Conservation (phyloP, 2,888 invertebrate species). For the Xestia ashworthii region DNA sequence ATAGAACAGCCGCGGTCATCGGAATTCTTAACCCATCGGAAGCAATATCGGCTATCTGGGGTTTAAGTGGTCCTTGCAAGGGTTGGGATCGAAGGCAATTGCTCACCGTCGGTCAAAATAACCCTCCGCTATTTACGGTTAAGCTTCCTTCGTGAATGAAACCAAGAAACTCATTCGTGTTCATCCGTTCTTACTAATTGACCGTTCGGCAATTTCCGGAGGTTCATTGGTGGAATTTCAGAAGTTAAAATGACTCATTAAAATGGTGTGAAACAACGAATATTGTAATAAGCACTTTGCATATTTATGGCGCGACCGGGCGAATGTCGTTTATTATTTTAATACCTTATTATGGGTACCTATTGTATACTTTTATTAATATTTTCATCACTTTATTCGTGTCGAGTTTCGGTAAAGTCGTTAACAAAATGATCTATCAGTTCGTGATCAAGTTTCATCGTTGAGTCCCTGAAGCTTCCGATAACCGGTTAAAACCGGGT, state of each 20-base stretch:
- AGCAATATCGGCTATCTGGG: slow-evolving; percentile 61
- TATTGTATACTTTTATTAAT: slow-evolving; percentile 30
- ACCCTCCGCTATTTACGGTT: slow-evolving; percentile 37
- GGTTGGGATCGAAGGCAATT: slow-evolving; percentile 49
- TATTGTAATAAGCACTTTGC: slow-evolving; percentile 50
- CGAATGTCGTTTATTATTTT: slow-evolving; percentile 27
- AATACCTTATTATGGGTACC: slow-evolving; percentile 29
- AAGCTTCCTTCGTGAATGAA: slow-evolving; percentile 25
- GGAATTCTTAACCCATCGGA: slow-evolving; percentile 57
- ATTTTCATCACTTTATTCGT: slow-evolving; percentile 23
- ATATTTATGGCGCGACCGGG: slow-evolving; percentile 38
- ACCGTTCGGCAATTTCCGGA: slow-evolving; percentile 43
- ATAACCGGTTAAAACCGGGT: neutral
- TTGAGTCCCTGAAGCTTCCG: neutral
- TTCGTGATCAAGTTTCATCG: neutral
- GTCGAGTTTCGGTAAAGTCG: neutral
- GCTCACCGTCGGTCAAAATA: slow-evolving; percentile 37
- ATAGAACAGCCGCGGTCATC: slow-evolving; percentile 51
- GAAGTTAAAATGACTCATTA: slow-evolving; percentile 7
- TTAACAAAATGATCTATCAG: slow-evolving; percentile 22
- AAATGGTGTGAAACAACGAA: slow-evolving; percentile 25
- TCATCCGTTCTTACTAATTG: slow-evolving; percentile 39
- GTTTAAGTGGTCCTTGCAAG: slow-evolving; percentile 56
- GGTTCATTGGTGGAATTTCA: slow-evolving; percentile 12
- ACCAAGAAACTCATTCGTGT: slow-evolving; percentile 26